Evolutionary conservation across 2,888 invertebrate genomes (phyloP).

Genomic region (Cremastinae sp.): DNA sequence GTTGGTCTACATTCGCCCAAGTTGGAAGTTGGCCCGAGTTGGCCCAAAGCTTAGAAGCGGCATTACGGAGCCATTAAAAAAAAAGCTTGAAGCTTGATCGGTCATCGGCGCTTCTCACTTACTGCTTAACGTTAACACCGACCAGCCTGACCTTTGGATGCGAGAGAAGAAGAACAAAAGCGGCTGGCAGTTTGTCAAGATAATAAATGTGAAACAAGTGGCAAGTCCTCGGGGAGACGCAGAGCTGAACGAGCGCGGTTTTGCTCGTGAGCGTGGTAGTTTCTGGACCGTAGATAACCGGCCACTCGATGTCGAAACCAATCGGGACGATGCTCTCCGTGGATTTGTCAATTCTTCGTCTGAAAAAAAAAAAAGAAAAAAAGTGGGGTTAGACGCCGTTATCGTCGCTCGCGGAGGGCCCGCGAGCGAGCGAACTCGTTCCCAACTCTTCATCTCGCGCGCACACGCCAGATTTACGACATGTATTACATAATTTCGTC

Average conservation of each 20-base stretch:
- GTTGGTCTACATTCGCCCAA: too few species aligned
- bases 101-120: conserved; percentile 63
- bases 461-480: background rate
- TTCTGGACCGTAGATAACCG: conserved; percentile 82
- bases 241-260: conserved; percentile 85
- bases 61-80: too few species aligned
- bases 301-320: conserved; percentile 87
- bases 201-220: conserved; percentile 83
- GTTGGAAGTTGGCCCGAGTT: too few species aligned
- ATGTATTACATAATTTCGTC: conserved; percentile 74
- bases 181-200: conserved; percentile 83
- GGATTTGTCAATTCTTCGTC: conserved; percentile 75
- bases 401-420: conserved; percentile 15
- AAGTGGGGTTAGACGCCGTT: conserved; percentile 35
- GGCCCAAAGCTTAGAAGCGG: too few species aligned
- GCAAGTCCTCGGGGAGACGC: conserved; percentile 82
- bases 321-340: conserved; percentile 80
- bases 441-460: background rate
- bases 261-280: conserved; percentile 82
- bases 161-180: conserved; percentile 82
- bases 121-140: conserved; percentile 86
- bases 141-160: conserved; percentile 84
- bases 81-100: too few species aligned
- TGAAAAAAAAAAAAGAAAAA: conserved; percentile 67
- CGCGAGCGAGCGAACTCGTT: conserved; percentile 8